Conservation (phyloP, 2,888 invertebrate genomes). For the Galerucella calmariensis region DNA sequence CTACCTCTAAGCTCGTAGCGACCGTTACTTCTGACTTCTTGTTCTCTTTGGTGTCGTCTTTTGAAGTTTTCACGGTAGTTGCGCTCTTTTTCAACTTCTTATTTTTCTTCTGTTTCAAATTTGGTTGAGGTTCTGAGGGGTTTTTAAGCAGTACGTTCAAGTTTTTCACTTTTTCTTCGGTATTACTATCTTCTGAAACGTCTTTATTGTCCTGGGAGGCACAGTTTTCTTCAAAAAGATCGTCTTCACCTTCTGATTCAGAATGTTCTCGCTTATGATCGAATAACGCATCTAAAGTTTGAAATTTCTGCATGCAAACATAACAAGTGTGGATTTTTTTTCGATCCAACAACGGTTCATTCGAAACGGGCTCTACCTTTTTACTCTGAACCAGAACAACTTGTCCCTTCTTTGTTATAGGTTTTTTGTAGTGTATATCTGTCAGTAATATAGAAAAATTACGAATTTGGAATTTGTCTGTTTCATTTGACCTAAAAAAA, state of each 20-base stretch:
- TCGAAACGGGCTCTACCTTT: neutral
- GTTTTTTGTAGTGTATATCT: neutral
- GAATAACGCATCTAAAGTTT: slow-evolving; percentile 19
- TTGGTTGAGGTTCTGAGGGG: slow-evolving; percentile 9
- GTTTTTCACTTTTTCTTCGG: slow-evolving; percentile 33
- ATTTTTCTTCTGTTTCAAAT: slow-evolving; percentile 3
- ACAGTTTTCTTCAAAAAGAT: slow-evolving; percentile 37
- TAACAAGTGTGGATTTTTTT: slow-evolving; percentile 41
- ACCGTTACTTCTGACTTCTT: slow-evolving; percentile 6
- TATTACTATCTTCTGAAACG: neutral
- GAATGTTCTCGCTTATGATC: slow-evolving; percentile 37
- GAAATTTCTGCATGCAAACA: slow-evolving; percentile 42
- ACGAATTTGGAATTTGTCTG: neutral
- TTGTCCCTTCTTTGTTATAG: neutral
- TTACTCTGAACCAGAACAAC: neutral
- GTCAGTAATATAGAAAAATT: neutral
- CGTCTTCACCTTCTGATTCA: slow-evolving; percentile 31
- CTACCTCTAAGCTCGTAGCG: neutral
- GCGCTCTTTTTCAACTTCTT: slow-evolving; percentile 9
- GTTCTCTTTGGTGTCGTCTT: slow-evolving; percentile 5
- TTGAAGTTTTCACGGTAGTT: neutral
- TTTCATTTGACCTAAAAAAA: slow-evolving; percentile 14
- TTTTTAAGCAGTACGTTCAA: slow-evolving; percentile 17
- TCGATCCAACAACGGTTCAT: slow-evolving; percentile 31
- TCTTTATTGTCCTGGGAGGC: neutral